Percentiles rank a stretch among this genome's conserved stretches.
phyloP scores from a whole-genome alignment of 2,113 vertebrate species.

The Pygoscelis adeliae region DNA sequence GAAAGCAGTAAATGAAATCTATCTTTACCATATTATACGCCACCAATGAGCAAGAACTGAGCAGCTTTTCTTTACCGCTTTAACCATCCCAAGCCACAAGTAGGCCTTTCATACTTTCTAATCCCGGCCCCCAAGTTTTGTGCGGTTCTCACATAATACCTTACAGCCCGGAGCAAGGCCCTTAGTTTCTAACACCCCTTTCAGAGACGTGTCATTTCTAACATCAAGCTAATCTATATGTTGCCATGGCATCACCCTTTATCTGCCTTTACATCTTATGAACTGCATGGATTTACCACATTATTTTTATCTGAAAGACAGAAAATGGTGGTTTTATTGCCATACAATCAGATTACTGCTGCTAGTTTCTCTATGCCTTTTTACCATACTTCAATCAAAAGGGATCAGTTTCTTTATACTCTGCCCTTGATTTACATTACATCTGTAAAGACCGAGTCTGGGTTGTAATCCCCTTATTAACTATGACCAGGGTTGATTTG shows the following conservation, averaged over 20 bases:
- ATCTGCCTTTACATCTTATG: constrained; percentile 83
- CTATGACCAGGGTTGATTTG: constrained; percentile 88
- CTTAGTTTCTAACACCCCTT: constrained; percentile 76
- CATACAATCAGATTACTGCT: constrained; percentile 86
- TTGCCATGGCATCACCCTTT: constrained; percentile 82
- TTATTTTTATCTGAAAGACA: constrained; percentile 83
- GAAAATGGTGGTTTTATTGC: constrained; percentile 85
- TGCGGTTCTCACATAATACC: constrained; percentile 78
- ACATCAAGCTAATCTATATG: constrained; percentile 85
- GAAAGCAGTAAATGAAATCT: constrained; percentile 72
- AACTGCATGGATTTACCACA: constrained; percentile 82
- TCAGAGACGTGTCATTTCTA: constrained; percentile 82
- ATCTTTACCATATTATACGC: constrained; percentile 78
- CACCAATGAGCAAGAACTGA: constrained; percentile 84
- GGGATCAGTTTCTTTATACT: constrained; percentile 91
- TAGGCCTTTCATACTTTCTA: constrained; percentile 76
- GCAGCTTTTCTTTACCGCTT: constrained; percentile 74
- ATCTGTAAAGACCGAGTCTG: constrained; percentile 92
- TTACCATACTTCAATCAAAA: constrained; percentile 89
- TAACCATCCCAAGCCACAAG: constrained; percentile 73
- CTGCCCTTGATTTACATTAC: constrained; percentile 85
- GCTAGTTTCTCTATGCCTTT: constrained; percentile 82
- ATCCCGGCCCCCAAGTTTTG: constrained; percentile 78
- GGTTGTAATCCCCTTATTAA: constrained; percentile 99
- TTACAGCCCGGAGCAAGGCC: constrained; percentile 77